Evolutionary conservation across 2,113 vertebrate genomes (phyloP), one percentile per base, ranked within the genome.

Genomic region (Oncorhynchus mykiss): DNA sequence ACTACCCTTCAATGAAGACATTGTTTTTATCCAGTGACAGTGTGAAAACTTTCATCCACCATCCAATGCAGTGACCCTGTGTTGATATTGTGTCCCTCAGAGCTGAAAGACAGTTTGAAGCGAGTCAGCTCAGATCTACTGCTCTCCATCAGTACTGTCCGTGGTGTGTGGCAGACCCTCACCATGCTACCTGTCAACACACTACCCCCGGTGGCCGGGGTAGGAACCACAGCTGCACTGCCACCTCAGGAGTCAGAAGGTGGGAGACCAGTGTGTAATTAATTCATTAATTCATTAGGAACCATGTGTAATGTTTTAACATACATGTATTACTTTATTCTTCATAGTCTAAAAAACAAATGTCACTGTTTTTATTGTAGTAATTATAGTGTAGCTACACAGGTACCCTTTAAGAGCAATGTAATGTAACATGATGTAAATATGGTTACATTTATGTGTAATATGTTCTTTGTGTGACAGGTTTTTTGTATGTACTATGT

Each of bases 81-180:
- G 13, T 20, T 57, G 54, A 57, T 4, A 20, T 20, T 57, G 54
- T 57, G 13, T 14, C 54, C 67, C n/a, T 9, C 91, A 96, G 95
- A 96, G 67, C 92, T 96, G 85, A 96, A 92, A 78, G 95, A 96
- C 1, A 95, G 95, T 72, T 89, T 96, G 77, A 94, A 93, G 0
- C 92, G 95, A 48, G 95, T 96, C 92, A 93, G 95, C 9, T 92
- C 94, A 72, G 95, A 96, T 79, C 87, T 96, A 54, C 85, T 96
- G 77, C 93, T 94, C 1, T 96, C 95, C 0, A 85, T 96, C 73
- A 84, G 93, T 45, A 93, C 91, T 39, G 18, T 69, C 25, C 67
- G 67, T n/a, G 39, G 31, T 24, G 2, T 45, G 73, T 96, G 95
- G 95, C 95, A 96, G 68, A 95, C 93, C 48, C 94, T 96, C 76